phyloP scores from a whole-genome alignment of 2,888 invertebrate species.

The Plemyria rubiginata region DNA sequence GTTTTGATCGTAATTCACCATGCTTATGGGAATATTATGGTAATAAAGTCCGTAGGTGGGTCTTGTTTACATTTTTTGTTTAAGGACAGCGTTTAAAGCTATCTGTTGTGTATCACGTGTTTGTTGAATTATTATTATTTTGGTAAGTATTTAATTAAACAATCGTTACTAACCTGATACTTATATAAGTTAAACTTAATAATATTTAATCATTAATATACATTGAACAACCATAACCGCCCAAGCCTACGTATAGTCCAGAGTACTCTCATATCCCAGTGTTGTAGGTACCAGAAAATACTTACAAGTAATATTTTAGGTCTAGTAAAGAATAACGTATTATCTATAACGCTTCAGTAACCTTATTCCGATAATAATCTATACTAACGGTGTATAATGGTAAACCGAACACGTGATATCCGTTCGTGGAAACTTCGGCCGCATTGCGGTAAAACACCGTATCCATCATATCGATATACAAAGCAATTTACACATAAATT shows the following conservation, averaged over 20 bases:
- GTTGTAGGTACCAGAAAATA: neutral
- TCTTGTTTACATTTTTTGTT: slow-evolving; percentile 54
- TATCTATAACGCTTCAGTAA: slow-evolving; percentile 5
- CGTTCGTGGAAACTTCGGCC: slow-evolving; percentile 36
- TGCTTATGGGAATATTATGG: slow-evolving; percentile 52
- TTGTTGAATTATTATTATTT: slow-evolving; percentile 14
- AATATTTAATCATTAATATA: too few relatives aligned
- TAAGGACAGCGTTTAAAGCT: slow-evolving; percentile 41
- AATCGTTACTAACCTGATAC: too few relatives aligned
- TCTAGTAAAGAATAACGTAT: neutral
- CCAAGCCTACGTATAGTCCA: too few relatives aligned
- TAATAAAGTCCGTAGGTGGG: slow-evolving; percentile 47
- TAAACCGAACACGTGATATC: slow-evolving; percentile 33
- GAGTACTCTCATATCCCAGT: too few relatives aligned
- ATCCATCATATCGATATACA: slow-evolving; percentile 18
- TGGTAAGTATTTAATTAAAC: neutral
- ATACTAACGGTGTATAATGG: slow-evolving; percentile 24
- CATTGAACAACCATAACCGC: too few relatives aligned
- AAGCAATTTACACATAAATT: slow-evolving; percentile 14
- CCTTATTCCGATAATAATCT: slow-evolving; percentile 30
- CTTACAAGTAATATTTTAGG: slow-evolving; percentile 7
- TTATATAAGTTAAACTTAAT: too few relatives aligned
- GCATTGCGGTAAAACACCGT: slow-evolving; percentile 41
- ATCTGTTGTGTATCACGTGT: slow-evolving; percentile 28
- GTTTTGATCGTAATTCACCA: slow-evolving; percentile 49